A percentile compares a stretch with the other conserved stretches of the same genome.
phyloP scores from a whole-genome alignment of 2,113 vertebrate species.

The Salvator merianae region DNA sequence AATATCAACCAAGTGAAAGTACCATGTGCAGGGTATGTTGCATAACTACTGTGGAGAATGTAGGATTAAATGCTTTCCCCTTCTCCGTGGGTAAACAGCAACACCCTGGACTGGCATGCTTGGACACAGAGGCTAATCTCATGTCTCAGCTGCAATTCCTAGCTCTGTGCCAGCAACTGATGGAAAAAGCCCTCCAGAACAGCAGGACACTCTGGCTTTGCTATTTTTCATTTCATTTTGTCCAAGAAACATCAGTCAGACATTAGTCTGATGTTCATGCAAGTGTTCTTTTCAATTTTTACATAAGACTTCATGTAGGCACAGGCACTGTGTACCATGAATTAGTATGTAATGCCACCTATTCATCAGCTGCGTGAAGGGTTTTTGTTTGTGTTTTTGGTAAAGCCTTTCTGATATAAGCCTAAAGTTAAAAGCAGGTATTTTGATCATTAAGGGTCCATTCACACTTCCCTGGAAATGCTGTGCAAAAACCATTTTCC shows the following conservation, averaged over 20 bases:
- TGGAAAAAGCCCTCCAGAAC: constrained; percentile 31
- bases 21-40: constrained; percentile 42
- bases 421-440: too few relatives aligned
- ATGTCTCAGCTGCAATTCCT: constrained; percentile 59
- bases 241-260: neutral
- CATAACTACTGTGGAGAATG: constrained; percentile 51
- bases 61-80: constrained; percentile 59
- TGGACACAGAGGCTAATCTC: constrained; percentile 43
- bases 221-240: constrained; percentile 52
- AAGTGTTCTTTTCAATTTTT: neutral
- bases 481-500: too few relatives aligned
- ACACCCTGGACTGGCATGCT: constrained; percentile 44
- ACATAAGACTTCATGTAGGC: neutral
- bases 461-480: too few relatives aligned
- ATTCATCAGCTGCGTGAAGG: too few relatives aligned
- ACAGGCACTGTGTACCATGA: too few relatives aligned
- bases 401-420: too few relatives aligned
- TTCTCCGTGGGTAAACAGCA: constrained; percentile 50
- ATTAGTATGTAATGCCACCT: too few relatives aligned
- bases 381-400: too few relatives aligned
- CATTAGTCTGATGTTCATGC: neutral
- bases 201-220: constrained; percentile 40
- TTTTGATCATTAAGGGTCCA: too few relatives aligned
- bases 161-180: constrained; percentile 55
- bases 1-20: constrained; percentile 48